Evolutionary conservation across 2,113 vertebrate species (phyloP), one percentile per base, ranked within the genome.

Genomic region (Pionites leucogaster): DNA sequence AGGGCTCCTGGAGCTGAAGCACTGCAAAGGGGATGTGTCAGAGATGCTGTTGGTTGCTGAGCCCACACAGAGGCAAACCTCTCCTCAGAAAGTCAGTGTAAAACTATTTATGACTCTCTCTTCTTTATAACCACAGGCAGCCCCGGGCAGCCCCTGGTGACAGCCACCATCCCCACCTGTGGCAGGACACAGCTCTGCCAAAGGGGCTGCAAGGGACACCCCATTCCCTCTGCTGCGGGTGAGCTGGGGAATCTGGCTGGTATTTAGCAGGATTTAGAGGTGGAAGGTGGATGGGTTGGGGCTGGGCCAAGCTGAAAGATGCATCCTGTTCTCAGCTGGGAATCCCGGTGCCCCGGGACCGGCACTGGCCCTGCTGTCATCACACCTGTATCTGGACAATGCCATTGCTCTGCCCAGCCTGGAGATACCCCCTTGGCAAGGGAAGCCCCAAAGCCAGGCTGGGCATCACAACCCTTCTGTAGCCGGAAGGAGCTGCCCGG

Each of bases 71-170:
- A 86, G 80, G 57, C 79, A 91, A 92, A 94, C 71, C 80, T 88
- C 86, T 94, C 71, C 91, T 92, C 2, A 0, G 72, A 96, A 93
- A 96, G 88, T 97, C 96, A 96, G 75, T 6, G 1, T 74, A n/a
- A 92, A 97, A 94, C 70, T 96, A 94, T 97, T 96, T 6, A 4
- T 95, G 95, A 94, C 88, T 96, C 91, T 96, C 71, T 57, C 70
- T 94, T 84, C 92, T 91, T 62, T 16, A 65, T 57, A 90, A 82
- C 87, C 62, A 55, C 74, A 59, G 67, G 12, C 29, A 52, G 52
- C 16, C 42, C 62, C 4, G 14, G 77, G 80, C 74, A 63, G 84
- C 47, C 74, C 41, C 29, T 3, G 2, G 65, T 82, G 90, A 90
- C 92, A 88, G 75, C 57, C 20, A 15, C 74, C 1, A 1, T 82